Base-by-base conservation (phyloP, 1,140 invertebrate genomes). In the Mizuhopecten yessoensis region DNA sequence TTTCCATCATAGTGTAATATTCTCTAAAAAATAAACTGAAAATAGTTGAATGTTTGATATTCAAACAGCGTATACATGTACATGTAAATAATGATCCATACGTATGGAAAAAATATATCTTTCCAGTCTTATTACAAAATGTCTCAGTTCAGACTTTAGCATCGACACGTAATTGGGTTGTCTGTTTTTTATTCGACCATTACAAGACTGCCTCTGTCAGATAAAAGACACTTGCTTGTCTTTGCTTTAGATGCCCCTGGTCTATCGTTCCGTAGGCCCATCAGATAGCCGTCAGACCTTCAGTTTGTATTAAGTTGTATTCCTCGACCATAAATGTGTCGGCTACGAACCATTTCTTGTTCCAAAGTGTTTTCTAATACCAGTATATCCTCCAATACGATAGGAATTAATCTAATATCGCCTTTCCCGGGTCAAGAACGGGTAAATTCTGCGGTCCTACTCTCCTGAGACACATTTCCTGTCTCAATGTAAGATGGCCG, bases 391-490 rank as follows among this genome's bases (percentile, higher is more conserved):
- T 5, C 9, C n/a, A 75, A 75, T 29, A 17, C 57, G 57, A 75
- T 75, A n/a, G 57, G 57, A 75, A 75, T 75, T 75, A 75, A 75
- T 75, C 57, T 75, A 75, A 75, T 75, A 75, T 75, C 57, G n/a
- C 11, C 23, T 29, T 75, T 29, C 57, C 5, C n/a, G n/a, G 57
- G 57, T 75, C 57, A 75, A n/a, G n/a, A 75, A 75, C 17, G n/a
- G 57, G 57, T 11, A 75, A 75, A 29, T 75, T 75, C 57, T 29
- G 57, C 57, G 57, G 23, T 29, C 23, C 5, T 29, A 5, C 23
- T 75, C 57, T 29, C 57, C 23, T 75, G 57, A 29, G 57, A 29
- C 57, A 5, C 57, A 75, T 75, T 75, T 29, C 57, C 57, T 29
- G 57, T 75, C 57, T 75, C n/a, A 75, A 75, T 75, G 57, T 75